phyloP scores from a whole-genome alignment of 2,113 vertebrate genomes.

The Cynocephalus volans region DNA sequence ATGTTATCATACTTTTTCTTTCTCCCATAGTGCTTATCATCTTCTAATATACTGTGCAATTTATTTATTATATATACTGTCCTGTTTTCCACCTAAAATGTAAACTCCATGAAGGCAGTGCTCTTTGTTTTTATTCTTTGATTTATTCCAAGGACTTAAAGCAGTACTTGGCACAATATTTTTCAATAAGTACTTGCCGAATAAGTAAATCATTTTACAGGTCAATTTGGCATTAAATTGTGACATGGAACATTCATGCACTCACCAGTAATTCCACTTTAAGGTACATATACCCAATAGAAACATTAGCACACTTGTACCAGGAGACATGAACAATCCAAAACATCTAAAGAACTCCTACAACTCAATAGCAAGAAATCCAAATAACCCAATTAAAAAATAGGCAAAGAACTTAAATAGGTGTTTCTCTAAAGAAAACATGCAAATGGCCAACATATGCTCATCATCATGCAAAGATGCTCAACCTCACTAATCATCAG shows the following conservation, averaged over 20 bases:
- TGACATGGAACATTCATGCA: background rate
- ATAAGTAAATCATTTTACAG: background rate
- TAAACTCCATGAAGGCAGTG: background rate
- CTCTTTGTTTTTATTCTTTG: background rate
- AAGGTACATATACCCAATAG: background rate
- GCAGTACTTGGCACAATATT: background rate
- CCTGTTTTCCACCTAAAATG: background rate
- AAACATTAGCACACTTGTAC: background rate
- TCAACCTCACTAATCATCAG: background rate
- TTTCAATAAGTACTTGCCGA: background rate
- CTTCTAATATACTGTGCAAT: background rate
- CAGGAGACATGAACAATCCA: background rate
- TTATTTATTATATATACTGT: background rate
- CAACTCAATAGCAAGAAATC: background rate
- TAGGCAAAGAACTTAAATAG: background rate
- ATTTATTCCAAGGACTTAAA: conserved; percentile 14
- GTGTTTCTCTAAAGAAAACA: background rate
- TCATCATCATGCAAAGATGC: background rate
- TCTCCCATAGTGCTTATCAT: background rate
- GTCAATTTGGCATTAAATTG: background rate
- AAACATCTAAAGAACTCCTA: background rate
- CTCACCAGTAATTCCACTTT: background rate
- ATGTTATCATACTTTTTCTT: background rate
- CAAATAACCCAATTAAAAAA: background rate
- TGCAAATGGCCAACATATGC: background rate